Evolutionary conservation across 1,140 invertebrate genomes (phyloP), one percentile per base, ranked within the genome.

Genomic region (Orussus abietinus): DNA sequence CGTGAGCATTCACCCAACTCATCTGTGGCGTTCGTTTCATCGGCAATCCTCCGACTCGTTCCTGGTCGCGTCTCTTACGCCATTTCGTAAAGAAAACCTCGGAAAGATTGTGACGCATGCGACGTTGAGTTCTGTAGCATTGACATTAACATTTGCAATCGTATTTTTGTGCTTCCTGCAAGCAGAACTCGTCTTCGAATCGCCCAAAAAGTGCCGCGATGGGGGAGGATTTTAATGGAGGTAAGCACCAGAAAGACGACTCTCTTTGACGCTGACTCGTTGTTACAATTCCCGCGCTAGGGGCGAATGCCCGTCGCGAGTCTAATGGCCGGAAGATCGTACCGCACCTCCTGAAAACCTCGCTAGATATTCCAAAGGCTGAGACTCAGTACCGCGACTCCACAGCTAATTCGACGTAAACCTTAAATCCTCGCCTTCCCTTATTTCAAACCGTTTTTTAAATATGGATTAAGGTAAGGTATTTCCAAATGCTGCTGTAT

Each of bases 221-320:
- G 68, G 68, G 68, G 15, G 68, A 71, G 42, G 68, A 71, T 47
- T 71, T 65, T 14, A 71, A 71, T 41, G 68, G 68, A 55, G 68
- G 68, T 69, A 47, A 59, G 61, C 39, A 20, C 36, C 22, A 13
- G 0, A 18, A 20, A 32, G 12, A 4, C 14, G 26, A 36, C 12
- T 1, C 22, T 28, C 5, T 34, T n/a, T 17, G 39, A 52, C 31
- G 42, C 39, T 31, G 26, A 31, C 20, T 10, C 25, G 13, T 17
- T 39, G 12, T 17, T 34, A 18, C 13, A 6, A 15, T 15, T 29
- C 33, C 18, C 19, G 38, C 21, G 19, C 7, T 32, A 9, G 18
- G 9, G 34, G n/a, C n/a, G n/a, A n/a, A n/a, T n/a, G n/a, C n/a
- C n/a, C n/a, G n/a, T n/a, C n/a, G n/a, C n/a, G n/a, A n/a, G n/a